Evolutionary conservation across 2,113 vertebrate species (phyloP), one percentile per base, ranked within the genome.

Genomic region (Suricata suricatta): DNA sequence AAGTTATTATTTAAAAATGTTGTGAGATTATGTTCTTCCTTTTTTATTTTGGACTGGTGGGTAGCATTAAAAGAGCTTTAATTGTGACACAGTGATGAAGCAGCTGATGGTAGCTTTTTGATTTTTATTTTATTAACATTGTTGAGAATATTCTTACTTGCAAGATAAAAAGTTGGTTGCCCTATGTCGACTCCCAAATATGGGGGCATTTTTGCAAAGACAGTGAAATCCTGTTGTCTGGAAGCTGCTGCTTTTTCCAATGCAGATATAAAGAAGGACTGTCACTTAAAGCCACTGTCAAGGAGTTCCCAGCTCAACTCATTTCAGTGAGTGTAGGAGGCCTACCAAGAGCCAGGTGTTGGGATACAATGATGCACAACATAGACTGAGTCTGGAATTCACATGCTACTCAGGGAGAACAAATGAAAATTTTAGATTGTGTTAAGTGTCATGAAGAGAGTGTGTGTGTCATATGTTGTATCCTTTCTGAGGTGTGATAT

Each of bases 61-160:
- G 64, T 66, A 50, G 16, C 77, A 27, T 79, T 25, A 71, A 80
- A 79, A 60, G 60, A 96, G 13, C 9, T 86, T 88, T 16, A 64
- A 11, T 66, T 93, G 69, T 86, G 69, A 69, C 19, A 35, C 31
- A 86, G 23, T n/a, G 29, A 64, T 41, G 77, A 47, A 57, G 54
- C 29, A 50, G 68, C 11, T 27, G 83, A 64, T 69, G 64, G 13
- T 60, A 41, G 33, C 35, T 87, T 90, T 89, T 72, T 35, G 50
- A 7, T 44, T 87, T 76, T 94, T 74, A n/a, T 68, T 69, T 91
- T 79, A 41, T 74, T 94, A 92, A 80, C 64, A 29, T 80, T 92
- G 60, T 31, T 94, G 74, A 57, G 83, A 94, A 82, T 82, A 41
- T 25, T 88, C 66, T 81, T 81, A 47, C 29, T 38, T 76, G 38